Base-by-base conservation (phyloP, 2,888 invertebrate genomes). In the Drosophila planitibia region DNA sequence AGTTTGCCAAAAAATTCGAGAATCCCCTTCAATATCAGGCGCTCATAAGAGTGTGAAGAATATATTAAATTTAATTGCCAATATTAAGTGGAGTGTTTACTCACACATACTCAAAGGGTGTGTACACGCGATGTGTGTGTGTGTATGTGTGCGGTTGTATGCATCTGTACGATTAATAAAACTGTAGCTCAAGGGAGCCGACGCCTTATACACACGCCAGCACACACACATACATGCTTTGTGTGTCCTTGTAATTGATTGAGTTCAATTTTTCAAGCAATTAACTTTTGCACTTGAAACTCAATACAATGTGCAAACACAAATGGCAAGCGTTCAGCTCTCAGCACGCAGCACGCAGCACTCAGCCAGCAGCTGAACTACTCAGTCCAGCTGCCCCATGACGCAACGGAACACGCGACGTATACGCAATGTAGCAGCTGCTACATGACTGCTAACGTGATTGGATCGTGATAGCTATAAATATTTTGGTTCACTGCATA, bases 181-280 rank as follows among this genome's bases (percentile, higher is more conserved):
- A 70, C 39, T 33, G 71, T 41, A 49, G 39, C 60, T 33, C 54
- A 28, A 37, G 53, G 47, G 53, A 70, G 53, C 22, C 39, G 49
- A 54, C 25, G 59, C 53, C 44, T 58, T 58, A 32, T 1, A 14
- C 6, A 37, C 25, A n/a, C 16, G 28, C 37, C 16, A 25, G 16
- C 32, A n/a, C 25, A 33, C 59, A 57, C 16, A 10, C 39, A 37
- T 22, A 16, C 25, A 35, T 6, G 60, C 41, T 62, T 37, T 58
- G 61, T 60, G 22, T 61, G 72, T 70, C 66, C 82, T 70, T 64
- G 80, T 62, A 70, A 82, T 90, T 90, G 91, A 90, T 90, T 90
- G 84, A 82, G 84, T 77, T 82, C 73, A 89, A 90, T 90, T 87
- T 87, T 87, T 87, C 89, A 90, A 74, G 78, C 87, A 89, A 90